Evolutionary conservation across 2,797 vertebrate species (phyloP).

Genomic region (Amphiprion clarkii): DNA sequence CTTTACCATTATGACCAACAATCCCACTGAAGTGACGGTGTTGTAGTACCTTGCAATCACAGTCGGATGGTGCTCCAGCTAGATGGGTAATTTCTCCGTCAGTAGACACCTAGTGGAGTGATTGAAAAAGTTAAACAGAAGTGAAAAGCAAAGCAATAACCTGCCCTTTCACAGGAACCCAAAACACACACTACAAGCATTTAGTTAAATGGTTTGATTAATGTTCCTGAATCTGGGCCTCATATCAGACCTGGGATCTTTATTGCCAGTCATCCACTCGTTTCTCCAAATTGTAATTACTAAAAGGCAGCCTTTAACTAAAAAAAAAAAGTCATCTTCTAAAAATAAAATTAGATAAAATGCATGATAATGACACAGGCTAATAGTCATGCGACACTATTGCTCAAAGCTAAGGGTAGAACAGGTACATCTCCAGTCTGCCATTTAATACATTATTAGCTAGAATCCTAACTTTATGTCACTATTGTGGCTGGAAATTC

Average conservation of each 20-base stretch:
- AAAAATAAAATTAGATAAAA: no score
- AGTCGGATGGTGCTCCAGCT: slow-evolving; percentile 93
- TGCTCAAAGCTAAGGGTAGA: no score
- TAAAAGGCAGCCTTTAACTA: no score
- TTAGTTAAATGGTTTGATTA: no score
- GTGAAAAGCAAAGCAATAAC: background rate
- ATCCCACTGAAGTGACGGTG: background rate
- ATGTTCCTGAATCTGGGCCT: no score
- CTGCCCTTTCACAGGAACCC: background rate
- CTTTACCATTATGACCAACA: background rate
- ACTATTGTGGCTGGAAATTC: background rate
- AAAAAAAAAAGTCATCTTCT: no score
- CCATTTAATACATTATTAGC: background rate
- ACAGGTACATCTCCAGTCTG: slow-evolving; percentile 1
- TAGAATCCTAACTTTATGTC: background rate
- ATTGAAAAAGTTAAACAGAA: background rate
- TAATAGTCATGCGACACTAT: no score
- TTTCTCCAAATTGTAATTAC: no score
- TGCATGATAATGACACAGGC: no score
- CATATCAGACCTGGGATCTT: background rate
- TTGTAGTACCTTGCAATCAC: slow-evolving; percentile 91
- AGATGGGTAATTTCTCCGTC: slow-evolving; percentile 97
- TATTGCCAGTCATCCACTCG: no score
- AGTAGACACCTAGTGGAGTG: slow-evolving; percentile 87
- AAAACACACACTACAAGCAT: background rate